phyloP scores from a whole-genome alignment of 2,113 vertebrate genomes.

The Panurus biarmicus region DNA sequence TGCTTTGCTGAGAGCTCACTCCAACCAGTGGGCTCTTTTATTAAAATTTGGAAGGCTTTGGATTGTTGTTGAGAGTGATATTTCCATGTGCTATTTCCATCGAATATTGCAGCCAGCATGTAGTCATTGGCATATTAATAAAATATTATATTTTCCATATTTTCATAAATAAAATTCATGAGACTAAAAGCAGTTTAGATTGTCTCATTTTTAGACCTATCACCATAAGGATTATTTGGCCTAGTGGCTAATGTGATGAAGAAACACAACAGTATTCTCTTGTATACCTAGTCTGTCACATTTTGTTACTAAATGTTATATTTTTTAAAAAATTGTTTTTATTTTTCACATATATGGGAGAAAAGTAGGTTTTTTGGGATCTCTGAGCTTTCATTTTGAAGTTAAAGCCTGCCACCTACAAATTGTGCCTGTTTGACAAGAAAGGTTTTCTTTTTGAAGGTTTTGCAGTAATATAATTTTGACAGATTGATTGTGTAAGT shows the following conservation, averaged over 20 bases:
- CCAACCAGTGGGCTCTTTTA: neutral
- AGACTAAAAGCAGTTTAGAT: neutral
- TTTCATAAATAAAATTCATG: neutral
- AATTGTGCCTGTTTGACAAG: neutral
- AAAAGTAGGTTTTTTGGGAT: neutral
- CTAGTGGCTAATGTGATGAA: neutral
- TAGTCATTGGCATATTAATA: neutral
- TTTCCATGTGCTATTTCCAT: neutral
- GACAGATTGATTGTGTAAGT: conserved; percentile 25
- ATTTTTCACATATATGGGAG: neutral
- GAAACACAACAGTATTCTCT: neutral
- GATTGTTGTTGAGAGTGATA: neutral
- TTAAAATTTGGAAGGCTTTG: neutral
- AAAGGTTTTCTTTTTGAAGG: neutral
- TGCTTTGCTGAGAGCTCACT: neutral
- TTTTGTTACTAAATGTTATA: neutral
- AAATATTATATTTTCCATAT: neutral
- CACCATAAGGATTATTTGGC: neutral
- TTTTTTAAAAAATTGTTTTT: neutral
- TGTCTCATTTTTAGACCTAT: neutral
- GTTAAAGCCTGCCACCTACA: neutral
- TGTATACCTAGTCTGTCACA: neutral
- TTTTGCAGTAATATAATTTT: conserved; percentile 11
- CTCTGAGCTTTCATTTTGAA: neutral
- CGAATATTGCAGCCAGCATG: neutral